A percentile compares a stretch with the other conserved stretches of the same genome.
phyloP scores from a whole-genome alignment of 92 coral and sea anemone species.

The Palythoa heliodiscus region DNA sequence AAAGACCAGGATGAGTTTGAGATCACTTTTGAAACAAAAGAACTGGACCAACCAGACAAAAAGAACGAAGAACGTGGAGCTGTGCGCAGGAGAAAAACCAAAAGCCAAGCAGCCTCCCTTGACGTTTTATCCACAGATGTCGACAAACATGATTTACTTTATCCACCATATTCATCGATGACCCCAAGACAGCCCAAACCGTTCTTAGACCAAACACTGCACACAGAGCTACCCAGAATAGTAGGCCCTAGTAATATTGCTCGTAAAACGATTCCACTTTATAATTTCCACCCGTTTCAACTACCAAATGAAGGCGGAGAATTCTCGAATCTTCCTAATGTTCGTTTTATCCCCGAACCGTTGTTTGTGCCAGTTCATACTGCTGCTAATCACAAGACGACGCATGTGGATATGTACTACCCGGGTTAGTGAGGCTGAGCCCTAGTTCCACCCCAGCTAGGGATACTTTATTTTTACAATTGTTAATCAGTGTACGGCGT shows the following conservation, averaged over 20 bases:
- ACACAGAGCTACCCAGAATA: neutral
- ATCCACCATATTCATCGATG: neutral
- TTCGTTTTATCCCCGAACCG: conserved; percentile 56
- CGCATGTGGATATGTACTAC: conserved; percentile 67
- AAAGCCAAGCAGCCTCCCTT: neutral
- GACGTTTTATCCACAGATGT: neutral
- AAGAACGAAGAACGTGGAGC: neutral
- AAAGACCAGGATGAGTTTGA: conserved; percentile 12
- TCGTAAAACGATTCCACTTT: conserved; percentile 5
- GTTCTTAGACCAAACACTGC: conserved; percentile 1
- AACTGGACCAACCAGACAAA: neutral
- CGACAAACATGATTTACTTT: conserved; percentile 6
- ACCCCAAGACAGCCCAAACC: neutral
- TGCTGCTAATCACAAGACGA: conserved; percentile 54
- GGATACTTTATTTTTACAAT: too few relatives aligned
- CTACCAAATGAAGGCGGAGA: neutral
- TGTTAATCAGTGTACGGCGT: too few relatives aligned
- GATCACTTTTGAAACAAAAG: conserved; percentile 12
- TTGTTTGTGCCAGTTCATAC: conserved; percentile 61
- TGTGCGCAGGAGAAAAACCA: neutral
- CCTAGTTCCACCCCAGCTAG: neutral
- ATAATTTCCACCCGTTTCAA: neutral
- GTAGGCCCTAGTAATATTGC: conserved; percentile 4
- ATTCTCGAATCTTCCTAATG: conserved; percentile 49
- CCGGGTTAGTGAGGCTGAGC: conserved; percentile 48